Base-by-base conservation (phyloP, 2,113 vertebrate species). In the Scatophagus argus region DNA sequence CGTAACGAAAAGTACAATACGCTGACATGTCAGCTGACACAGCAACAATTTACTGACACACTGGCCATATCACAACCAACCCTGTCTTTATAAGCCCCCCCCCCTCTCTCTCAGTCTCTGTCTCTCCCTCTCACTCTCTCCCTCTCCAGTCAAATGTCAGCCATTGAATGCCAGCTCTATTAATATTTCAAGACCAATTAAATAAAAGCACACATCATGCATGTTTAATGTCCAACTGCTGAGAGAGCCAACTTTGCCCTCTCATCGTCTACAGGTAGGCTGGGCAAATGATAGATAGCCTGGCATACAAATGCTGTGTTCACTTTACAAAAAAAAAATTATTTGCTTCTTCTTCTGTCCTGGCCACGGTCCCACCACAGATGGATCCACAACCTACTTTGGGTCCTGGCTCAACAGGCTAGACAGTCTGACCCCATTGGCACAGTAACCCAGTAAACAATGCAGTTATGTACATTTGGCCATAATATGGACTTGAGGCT, bases 121-220 rank as follows among this genome's bases (percentile, higher is more conserved):
- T 17, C 46, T 55, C 38, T 49, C 8, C 60, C 43, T 46, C 27
- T 34, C 29, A 29, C 56, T 47, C 56, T 11, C 71, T 54, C 75
- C 52, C 55, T 72, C 84, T 72, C 70, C 64, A 84, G 88, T 91
- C 89, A 92, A 93, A 93, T 93, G 92, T 92, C 92, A 93, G 74
- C 65, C 43, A 63, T 74, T 91, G 91, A 93, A 91, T 89, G 88
- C 78, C 84, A 91, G 62, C 72, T 70, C 55, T 80, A 92, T 95
- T 81, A 94, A 95, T 94, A 94, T 93, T 94, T 94, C 75, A 95
- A 75, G 70, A 87, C 81, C 92, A 94, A 94, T 95, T 94, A 95
- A 93, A 94, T 91, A 89, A 92, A 93, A 93, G 90, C 90, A 93
- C 86, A 88, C 87, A 86, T 77, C 91, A 94, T 94, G 82, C 87